phyloP scores from a whole-genome alignment of 1,140 invertebrate genomes.

The Muscidifurax raptorellus region DNA sequence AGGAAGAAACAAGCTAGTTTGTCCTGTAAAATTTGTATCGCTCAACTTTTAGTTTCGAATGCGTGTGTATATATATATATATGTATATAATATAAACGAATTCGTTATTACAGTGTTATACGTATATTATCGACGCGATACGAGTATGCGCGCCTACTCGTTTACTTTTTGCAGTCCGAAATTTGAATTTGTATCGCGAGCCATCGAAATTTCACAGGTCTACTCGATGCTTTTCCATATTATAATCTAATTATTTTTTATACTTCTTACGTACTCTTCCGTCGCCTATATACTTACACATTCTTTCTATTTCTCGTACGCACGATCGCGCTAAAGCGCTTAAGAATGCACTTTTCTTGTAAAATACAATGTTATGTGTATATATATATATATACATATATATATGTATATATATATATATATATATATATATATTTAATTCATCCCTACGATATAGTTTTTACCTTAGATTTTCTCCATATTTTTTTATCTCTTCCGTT shows the following conservation, averaged over 20 bases:
- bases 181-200: background rate
- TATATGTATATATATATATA: background rate
- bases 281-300: conserved; percentile 39
- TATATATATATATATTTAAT: conserved; percentile 22
- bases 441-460: conserved; percentile 60
- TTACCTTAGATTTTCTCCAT: conserved; percentile 63
- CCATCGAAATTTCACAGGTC: background rate
- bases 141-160: too few relatives aligned
- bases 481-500: conserved; percentile 62
- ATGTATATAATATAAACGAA: too few relatives aligned
- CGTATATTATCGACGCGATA: too few relatives aligned
- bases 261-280: background rate
- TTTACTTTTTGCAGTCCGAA: too few relatives aligned
- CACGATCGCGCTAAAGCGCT: conserved; percentile 65
- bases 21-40: conserved; percentile 51
- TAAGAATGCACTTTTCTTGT: conserved; percentile 72
- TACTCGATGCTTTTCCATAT: conserved; percentile 6
- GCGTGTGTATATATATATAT: too few relatives aligned
- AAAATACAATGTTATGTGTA: conserved; percentile 70
- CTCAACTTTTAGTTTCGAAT: too few relatives aligned
- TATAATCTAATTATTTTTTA: conserved; percentile 21
- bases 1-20: conserved; percentile 58
- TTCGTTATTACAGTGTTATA: too few relatives aligned
- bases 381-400: conserved; percentile 4
- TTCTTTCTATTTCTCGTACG: conserved; percentile 45